Evolutionary conservation across 2,797 vertebrate species (phyloP).

Genomic region (Sandelia bainsii): DNA sequence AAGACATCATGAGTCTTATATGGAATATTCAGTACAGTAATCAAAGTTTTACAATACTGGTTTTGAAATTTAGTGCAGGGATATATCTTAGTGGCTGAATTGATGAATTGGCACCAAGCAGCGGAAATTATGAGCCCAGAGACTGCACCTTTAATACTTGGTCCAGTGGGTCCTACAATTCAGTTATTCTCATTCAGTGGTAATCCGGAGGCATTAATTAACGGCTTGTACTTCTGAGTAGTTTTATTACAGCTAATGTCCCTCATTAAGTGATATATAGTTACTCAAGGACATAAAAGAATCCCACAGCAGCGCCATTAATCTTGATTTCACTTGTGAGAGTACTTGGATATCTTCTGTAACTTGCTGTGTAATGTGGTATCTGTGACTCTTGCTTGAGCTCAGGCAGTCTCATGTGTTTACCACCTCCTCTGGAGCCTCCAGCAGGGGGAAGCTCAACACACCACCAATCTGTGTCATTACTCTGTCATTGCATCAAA

Average conservation of each 20-base stretch:
- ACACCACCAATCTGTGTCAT: slow-evolving; percentile 87
- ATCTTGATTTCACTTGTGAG: slow-evolving; percentile 87
- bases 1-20: slow-evolving; percentile 35
- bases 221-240: slow-evolving; percentile 87
- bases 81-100: slow-evolving; percentile 44
- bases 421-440: slow-evolving; percentile 73
- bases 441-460: slow-evolving; percentile 80
- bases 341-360: slow-evolving; percentile 74
- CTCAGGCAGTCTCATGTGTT: slow-evolving; percentile 64
- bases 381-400: slow-evolving; percentile 47
- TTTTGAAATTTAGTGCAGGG: slow-evolving; percentile 44
- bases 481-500: slow-evolving; percentile 88
- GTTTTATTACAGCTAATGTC: slow-evolving; percentile 88
- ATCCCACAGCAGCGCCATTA: slow-evolving; percentile 82
- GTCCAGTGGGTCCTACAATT: slow-evolving; percentile 83
- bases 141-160: slow-evolving; percentile 83
- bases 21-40: slow-evolving; percentile 38
- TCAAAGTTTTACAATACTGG: slow-evolving; percentile 56
- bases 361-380: slow-evolving; percentile 66
- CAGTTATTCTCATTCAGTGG: slow-evolving; percentile 79
- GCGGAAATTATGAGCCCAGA: slow-evolving; percentile 75
- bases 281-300: slow-evolving; percentile 86
- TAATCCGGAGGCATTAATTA: slow-evolving; percentile 85
- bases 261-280: slow-evolving; percentile 88
- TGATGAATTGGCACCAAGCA: slow-evolving; percentile 75